Evolutionary conservation across 2,888 invertebrate genomes (phyloP).

Genomic region (Anthoptus insignis): DNA sequence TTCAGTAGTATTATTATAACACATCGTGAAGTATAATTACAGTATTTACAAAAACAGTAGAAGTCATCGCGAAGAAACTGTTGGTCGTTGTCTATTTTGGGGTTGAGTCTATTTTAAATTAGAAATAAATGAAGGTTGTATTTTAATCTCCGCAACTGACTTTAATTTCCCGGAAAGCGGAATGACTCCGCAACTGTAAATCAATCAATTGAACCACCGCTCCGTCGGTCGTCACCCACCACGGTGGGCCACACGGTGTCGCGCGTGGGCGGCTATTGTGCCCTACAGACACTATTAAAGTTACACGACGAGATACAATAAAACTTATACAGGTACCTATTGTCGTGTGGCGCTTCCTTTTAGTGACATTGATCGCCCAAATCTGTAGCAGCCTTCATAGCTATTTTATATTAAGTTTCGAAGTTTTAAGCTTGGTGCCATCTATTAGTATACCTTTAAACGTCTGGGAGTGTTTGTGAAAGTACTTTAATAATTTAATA

Average conservation of each 20-base stretch:
- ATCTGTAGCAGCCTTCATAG: not conserved
- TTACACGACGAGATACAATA: not conserved
- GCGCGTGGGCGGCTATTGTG: constrained; percentile 12
- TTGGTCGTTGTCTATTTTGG: not conserved
- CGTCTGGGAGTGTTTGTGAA: not conserved
- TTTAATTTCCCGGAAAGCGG: constrained; percentile 29
- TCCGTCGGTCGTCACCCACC: not conserved
- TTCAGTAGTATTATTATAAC: too few relatives aligned
- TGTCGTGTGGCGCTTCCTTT: too few relatives aligned
- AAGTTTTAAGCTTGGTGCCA: not conserved
- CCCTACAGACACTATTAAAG: not conserved
- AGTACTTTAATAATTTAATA: constrained; percentile 13
- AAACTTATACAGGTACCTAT: too few relatives aligned
- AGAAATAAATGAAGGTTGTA: constrained; percentile 1
- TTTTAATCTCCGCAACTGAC: constrained; percentile 12
- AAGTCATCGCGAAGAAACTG: not conserved
- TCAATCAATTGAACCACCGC: constrained; percentile 53
- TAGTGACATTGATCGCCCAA: too few relatives aligned
- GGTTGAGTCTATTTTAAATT: not conserved
- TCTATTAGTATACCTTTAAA: constrained; percentile 6
- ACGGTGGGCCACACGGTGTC: not conserved
- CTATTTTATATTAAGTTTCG: not conserved
- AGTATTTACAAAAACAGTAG: not conserved
- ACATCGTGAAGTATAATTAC: too few relatives aligned
- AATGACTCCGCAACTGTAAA: constrained; percentile 43